Conservation (phyloP, 1,140 invertebrate genomes). For the Cydia splendana region DNA sequence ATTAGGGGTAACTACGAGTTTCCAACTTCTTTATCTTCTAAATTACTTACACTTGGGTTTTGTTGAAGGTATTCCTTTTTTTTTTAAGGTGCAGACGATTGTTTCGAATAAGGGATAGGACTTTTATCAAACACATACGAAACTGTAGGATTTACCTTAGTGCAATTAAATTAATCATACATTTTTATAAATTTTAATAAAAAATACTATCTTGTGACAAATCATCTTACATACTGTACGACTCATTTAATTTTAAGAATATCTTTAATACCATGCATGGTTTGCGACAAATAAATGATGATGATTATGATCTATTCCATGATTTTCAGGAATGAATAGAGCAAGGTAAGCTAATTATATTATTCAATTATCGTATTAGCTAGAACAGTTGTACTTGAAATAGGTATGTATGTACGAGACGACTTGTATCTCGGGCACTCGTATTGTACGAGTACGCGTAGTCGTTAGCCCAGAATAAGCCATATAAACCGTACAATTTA, state of each 20-base stretch:
- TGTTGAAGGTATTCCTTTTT: background rate
- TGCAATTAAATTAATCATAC: no score
- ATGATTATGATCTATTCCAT: no score
- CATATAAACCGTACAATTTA: constrained; percentile 17
- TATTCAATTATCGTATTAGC: background rate
- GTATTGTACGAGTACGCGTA: background rate
- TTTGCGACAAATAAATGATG: no score
- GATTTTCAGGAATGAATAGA: no score
- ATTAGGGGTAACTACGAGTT: constrained; percentile 19
- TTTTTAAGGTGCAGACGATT: background rate
- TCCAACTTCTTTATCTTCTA: background rate
- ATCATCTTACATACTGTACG: no score
- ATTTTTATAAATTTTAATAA: no score
- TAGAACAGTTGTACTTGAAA: background rate
- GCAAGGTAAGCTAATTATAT: no score
- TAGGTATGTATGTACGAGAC: background rate
- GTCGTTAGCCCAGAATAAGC: constrained; percentile 4
- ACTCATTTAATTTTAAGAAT: no score
- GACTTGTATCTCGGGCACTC: background rate
- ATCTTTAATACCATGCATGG: no score
- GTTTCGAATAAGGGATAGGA: background rate
- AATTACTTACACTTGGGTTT: background rate
- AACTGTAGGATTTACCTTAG: no score
- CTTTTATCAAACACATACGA: no score
- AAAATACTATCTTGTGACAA: no score